Conservation (phyloP, 2,888 invertebrate species). For the Ganaspis brasiliensis region DNA sequence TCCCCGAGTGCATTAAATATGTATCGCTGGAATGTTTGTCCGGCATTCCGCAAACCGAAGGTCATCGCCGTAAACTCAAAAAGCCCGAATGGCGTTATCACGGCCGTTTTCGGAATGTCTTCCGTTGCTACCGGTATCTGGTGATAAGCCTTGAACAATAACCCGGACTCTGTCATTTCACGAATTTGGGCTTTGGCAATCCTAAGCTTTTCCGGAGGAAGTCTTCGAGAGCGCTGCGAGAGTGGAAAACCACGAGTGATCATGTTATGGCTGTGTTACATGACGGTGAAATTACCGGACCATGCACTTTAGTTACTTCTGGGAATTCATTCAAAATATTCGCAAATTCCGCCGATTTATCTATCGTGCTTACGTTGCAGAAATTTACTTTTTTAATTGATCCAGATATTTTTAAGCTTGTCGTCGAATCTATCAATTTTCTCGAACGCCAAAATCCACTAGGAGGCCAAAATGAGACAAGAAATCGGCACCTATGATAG, state of each 20-base stretch:
- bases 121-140: slow-evolving; percentile 49
- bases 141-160: slow-evolving; percentile 62
- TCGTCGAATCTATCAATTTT: no score
- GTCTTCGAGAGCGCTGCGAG: slow-evolving; percentile 68
- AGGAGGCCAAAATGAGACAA: slow-evolving; percentile 41
- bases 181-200: slow-evolving; percentile 72
- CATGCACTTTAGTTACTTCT: slow-evolving; percentile 10
- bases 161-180: slow-evolving; percentile 73
- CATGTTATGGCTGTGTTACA: slow-evolving; percentile 65
- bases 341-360: neutral
- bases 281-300: accelerated
- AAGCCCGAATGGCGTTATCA: slow-evolving; percentile 50
- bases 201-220: slow-evolving; percentile 70
- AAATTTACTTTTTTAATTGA: no score
- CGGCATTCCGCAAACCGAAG: slow-evolving; percentile 72
- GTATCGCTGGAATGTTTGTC: slow-evolving; percentile 73
- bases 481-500: neutral
- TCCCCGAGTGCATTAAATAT: slow-evolving; percentile 51
- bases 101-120: slow-evolving; percentile 52
- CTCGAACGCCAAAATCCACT: slow-evolving; percentile 12
- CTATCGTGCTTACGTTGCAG: neutral
- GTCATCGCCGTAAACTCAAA: slow-evolving; percentile 72
- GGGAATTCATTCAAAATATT: slow-evolving; percentile 29
- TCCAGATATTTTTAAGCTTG: no score
- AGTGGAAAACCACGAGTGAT: slow-evolving; percentile 73